phyloP scores from a whole-genome alignment of 2,888 invertebrate species.

The Tortricodes alternella region DNA sequence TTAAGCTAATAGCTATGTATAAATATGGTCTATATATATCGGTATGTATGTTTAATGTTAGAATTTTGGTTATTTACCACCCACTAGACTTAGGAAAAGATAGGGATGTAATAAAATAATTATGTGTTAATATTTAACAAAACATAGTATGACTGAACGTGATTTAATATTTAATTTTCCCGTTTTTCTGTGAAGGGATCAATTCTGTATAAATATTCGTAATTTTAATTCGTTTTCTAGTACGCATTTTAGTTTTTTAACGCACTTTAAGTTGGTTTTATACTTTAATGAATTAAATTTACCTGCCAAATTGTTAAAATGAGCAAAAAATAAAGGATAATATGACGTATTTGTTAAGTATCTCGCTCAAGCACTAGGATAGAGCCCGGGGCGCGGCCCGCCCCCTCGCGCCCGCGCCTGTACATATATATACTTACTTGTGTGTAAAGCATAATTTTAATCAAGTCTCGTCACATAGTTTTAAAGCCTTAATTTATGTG shows the following conservation, averaged over 20 bases:
- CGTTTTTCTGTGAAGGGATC: slow-evolving; percentile 67
- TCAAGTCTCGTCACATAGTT: slow-evolving; percentile 81
- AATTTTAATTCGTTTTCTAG: slow-evolving; percentile 79
- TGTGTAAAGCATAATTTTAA: slow-evolving; percentile 82
- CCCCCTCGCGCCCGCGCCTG: slow-evolving; percentile 63
- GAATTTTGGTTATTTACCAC: slow-evolving; percentile 82
- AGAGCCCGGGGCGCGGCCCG: slow-evolving; percentile 50
- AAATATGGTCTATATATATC: slow-evolving; percentile 82
- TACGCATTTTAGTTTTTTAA: slow-evolving; percentile 80
- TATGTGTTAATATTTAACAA: slow-evolving; percentile 80
- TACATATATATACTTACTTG: slow-evolving; percentile 77
- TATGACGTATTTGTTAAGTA: slow-evolving; percentile 69
- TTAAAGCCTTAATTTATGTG: slow-evolving; percentile 81
- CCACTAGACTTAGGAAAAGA: slow-evolving; percentile 81
- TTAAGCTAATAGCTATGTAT: slow-evolving; percentile 82
- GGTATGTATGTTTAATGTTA: slow-evolving; percentile 83
- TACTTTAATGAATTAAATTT: slow-evolving; percentile 75
- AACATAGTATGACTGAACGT: slow-evolving; percentile 80
- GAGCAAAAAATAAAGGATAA: slow-evolving; percentile 62
- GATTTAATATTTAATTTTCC: slow-evolving; percentile 75
- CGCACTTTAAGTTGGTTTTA: slow-evolving; percentile 77
- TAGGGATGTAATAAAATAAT: slow-evolving; percentile 80
- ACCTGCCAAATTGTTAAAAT: slow-evolving; percentile 78
- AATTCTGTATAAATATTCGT: slow-evolving; percentile 80
- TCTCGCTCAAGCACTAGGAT: slow-evolving; percentile 78